phyloP scores from a whole-genome alignment of 2,797 vertebrate genomes.

The Arnoldichthys spilopterus region DNA sequence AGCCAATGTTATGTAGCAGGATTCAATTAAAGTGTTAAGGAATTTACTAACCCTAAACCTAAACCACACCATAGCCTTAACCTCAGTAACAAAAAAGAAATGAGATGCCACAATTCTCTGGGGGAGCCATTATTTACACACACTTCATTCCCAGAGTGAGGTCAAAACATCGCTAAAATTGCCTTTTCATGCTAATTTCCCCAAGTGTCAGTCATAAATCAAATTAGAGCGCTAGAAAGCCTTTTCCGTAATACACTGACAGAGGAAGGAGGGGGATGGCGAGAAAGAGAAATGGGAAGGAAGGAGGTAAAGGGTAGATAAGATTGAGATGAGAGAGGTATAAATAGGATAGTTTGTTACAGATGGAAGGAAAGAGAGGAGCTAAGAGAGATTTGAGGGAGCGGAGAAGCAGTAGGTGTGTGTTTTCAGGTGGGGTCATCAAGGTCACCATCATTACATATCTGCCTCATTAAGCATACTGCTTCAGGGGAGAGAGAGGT shows the following conservation, averaged over 20 bases:
- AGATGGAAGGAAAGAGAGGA: not conserved
- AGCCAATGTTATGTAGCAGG: no score
- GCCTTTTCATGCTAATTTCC: slow-evolving; percentile 26
- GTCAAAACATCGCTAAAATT: slow-evolving; percentile 39
- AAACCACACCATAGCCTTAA: no score
- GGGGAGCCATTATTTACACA: slow-evolving; percentile 47
- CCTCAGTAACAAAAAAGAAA: not conserved
- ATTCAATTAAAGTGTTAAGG: no score
- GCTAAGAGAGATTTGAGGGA: not conserved
- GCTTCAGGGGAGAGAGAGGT: not conserved
- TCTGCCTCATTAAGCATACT: slow-evolving; percentile 13
- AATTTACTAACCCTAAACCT: no score
- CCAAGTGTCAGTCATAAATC: slow-evolving; percentile 19
- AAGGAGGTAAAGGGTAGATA: not conserved
- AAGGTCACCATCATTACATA: not conserved
- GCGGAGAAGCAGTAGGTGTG: no score
- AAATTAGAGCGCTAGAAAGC: slow-evolving; percentile 17
- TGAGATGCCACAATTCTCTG: not conserved
- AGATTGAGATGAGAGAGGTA: not conserved
- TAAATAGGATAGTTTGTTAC: not conserved
- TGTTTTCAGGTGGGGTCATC: not conserved
- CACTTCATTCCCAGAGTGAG: slow-evolving; percentile 28
- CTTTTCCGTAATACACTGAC: not conserved
- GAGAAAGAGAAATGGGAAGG: not conserved
- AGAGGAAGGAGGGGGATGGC: not conserved